A percentile compares a stretch with the other conserved stretches of the same genome.
phyloP scores from a whole-genome alignment of 2,113 vertebrate genomes.

The Gallinago jamesoni region DNA sequence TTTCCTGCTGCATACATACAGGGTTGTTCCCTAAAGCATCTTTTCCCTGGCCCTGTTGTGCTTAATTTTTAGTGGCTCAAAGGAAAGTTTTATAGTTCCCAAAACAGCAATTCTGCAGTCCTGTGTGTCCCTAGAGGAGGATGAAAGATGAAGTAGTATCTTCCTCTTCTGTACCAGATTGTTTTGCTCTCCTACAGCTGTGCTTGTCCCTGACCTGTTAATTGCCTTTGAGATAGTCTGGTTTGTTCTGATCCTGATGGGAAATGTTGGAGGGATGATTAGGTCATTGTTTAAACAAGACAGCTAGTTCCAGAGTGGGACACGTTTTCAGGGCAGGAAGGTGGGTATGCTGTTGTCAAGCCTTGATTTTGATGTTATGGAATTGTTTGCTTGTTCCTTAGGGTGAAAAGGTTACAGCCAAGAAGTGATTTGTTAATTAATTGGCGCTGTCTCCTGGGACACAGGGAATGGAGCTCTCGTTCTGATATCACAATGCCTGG shows the following conservation, averaged over 20 bases:
- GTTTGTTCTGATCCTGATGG: conserved; percentile 1
- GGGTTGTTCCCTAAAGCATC: background rate
- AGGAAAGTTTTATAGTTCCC: background rate
- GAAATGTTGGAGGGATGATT: background rate
- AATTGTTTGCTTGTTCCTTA: background rate
- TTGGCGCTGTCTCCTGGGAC: background rate
- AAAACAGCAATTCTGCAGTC: background rate
- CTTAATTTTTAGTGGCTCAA: background rate
- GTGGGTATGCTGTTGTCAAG: background rate
- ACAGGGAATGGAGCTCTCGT: background rate
- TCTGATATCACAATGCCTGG: background rate
- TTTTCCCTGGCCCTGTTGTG: background rate
- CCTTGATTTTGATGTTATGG: background rate
- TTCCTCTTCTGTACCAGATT: conserved; percentile 13
- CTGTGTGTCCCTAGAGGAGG: background rate
- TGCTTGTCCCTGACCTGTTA: conserved; percentile 49
- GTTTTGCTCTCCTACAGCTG: background rate
- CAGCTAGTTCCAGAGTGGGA: background rate
- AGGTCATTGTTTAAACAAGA: background rate
- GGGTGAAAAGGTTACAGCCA: background rate
- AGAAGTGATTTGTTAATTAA: background rate
- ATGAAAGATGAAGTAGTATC: background rate
- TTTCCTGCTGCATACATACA: background rate
- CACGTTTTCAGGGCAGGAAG: background rate
- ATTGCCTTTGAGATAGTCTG: conserved; percentile 47